phyloP scores from a whole-genome alignment of 2,797 vertebrate genomes.

The Typhlichthys subterraneus region DNA sequence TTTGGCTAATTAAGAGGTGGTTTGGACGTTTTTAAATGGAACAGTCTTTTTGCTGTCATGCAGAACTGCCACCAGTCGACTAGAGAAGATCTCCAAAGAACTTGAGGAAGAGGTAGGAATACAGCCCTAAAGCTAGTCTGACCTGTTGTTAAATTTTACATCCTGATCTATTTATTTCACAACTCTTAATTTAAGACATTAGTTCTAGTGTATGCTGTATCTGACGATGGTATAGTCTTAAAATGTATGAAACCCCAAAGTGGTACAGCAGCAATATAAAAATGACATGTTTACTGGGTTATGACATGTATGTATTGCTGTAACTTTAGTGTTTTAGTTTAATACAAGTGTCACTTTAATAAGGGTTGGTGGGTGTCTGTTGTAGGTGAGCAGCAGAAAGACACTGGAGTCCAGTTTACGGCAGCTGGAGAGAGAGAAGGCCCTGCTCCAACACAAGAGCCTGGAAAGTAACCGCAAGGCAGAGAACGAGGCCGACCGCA shows the following conservation, averaged over 20 bases:
- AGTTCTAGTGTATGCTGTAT: no score
- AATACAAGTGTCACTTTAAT: no score
- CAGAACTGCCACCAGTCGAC: constrained; percentile 83
- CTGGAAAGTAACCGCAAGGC: constrained; percentile 94
- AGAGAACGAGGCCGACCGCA: constrained; percentile 95
- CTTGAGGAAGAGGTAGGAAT: constrained; percentile 92
- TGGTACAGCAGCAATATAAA: no score
- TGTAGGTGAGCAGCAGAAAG: constrained; percentile 83
- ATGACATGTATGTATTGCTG: no score
- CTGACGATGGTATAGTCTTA: no score
- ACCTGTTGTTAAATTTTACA: background rate
- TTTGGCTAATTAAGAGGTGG: background rate
- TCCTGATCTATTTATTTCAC: constrained; percentile 6
- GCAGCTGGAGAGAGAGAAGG: constrained; percentile 95
- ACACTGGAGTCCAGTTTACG: constrained; percentile 87
- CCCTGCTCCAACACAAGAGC: constrained; percentile 96
- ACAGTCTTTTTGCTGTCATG: constrained; percentile 1
- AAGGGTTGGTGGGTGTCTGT: background rate
- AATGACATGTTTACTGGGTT: no score
- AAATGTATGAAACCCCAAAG: no score
- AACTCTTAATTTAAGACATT: constrained; percentile 13
- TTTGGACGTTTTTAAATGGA: background rate
- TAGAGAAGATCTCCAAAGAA: constrained; percentile 93
- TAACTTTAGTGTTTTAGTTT: no score
- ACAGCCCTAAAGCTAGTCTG: background rate